A percentile compares a stretch with the other conserved stretches of the same genome.
Conservation (phyloP, 92 coral and sea anemone genomes). For the Actinostola sp. region DNA sequence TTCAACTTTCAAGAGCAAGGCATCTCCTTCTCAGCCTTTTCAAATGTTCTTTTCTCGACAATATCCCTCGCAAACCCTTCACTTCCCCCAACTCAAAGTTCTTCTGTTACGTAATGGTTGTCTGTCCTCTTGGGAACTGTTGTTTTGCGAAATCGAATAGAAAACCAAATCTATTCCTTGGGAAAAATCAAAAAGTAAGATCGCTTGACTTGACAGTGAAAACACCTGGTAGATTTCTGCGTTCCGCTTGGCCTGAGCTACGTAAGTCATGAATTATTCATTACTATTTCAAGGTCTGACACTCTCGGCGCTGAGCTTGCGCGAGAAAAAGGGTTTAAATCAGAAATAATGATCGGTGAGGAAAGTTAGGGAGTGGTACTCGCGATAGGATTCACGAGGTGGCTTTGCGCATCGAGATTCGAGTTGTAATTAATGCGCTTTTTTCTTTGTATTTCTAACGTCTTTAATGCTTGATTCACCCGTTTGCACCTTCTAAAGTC, state of each 20-base stretch:
- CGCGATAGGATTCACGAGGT: no score
- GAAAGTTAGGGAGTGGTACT: no score
- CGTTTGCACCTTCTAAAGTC: not conserved
- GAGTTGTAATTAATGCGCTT: not conserved
- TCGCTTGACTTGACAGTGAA: conserved; percentile 21
- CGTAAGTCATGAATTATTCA: conserved; percentile 17
- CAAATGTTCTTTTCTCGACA: not conserved
- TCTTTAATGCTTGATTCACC: not conserved
- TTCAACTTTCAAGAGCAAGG: no score
- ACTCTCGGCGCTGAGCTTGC: not conserved
- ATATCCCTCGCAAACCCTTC: no score
- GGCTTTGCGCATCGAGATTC: no score
- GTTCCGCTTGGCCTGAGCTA: conserved; percentile 10
- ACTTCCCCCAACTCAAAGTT: no score
- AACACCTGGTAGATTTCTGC: conserved; percentile 4
- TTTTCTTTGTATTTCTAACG: not conserved
- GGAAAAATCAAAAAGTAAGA: not conserved
- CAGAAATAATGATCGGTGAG: no score
- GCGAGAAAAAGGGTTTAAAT: not conserved
- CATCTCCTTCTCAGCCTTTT: no score
- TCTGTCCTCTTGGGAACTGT: not conserved
- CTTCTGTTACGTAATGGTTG: no score
- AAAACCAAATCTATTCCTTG: not conserved
- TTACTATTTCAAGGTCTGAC: not conserved
- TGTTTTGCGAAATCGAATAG: not conserved